These are phyloP conservation scores for Rhinogobio ventralis DNA, from an alignment of 2,797 vertebrate species.

Conservation along the genomic window DNA sequence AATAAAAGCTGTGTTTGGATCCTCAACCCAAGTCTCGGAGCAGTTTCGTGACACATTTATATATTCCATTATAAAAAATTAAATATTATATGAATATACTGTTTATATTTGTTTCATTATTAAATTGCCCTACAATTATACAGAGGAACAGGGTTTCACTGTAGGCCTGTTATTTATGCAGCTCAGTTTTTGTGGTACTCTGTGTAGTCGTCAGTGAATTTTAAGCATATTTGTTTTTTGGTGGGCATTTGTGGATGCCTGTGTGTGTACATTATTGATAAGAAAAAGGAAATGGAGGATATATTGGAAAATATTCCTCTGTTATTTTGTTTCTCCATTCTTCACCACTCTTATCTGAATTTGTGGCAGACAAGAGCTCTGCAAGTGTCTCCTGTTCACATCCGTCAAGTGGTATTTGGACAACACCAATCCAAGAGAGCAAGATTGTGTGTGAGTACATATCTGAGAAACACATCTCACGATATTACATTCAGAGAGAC, in stretches of 20 bases:
- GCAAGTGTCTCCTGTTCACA: constrained; percentile 85
- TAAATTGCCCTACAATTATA: not conserved
- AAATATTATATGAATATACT: not conserved
- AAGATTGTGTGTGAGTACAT: constrained; percentile 24
- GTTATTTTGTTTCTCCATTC: constrained; percentile 34
- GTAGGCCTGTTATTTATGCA: not conserved
- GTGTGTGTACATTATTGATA: constrained; percentile 8
- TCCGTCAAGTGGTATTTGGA: constrained; percentile 95
- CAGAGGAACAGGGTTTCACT: not conserved
- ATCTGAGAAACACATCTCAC: constrained; percentile 21
- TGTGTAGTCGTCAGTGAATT: not conserved
- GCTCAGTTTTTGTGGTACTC: not conserved
- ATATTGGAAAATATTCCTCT: constrained; percentile 46
- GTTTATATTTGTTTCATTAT: not conserved
- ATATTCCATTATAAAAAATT: not conserved
- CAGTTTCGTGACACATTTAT: too few species aligned
- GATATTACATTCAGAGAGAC: constrained; percentile 39
- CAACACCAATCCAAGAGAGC: constrained; percentile 81
- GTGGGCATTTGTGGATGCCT: not conserved
- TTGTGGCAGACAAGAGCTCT: constrained; percentile 82
- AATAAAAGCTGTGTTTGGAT: too few species aligned
- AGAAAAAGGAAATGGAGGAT: constrained; percentile 26
- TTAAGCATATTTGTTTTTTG: not conserved
- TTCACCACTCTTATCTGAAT: constrained; percentile 73
- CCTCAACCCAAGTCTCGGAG: too few species aligned